Evolutionary conservation across 2,113 vertebrate genomes (phyloP).

Genomic region (Zingel zingel): DNA sequence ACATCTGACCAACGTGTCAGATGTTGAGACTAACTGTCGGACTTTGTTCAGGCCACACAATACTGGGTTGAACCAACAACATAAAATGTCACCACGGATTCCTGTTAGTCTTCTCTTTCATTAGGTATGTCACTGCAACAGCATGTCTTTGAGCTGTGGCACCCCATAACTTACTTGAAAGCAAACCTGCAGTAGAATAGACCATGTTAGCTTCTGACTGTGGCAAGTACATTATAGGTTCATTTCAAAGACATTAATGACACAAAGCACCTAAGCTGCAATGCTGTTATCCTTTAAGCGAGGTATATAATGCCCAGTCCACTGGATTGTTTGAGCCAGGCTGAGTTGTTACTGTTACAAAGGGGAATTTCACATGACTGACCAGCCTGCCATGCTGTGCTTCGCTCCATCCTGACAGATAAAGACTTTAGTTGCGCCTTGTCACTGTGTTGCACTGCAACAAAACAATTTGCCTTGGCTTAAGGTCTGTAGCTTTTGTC

Average conservation of each 20-base stretch:
- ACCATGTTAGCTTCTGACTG: neutral
- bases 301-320: slow-evolving; percentile 6
- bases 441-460: slow-evolving; percentile 55
- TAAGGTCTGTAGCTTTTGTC: slow-evolving; percentile 66
- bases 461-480: slow-evolving; percentile 71
- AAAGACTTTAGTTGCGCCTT: slow-evolving; percentile 61
- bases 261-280: slow-evolving; percentile 25
- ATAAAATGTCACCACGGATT: neutral
- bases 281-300: slow-evolving; percentile 35
- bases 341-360: slow-evolving; percentile 46
- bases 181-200: neutral
- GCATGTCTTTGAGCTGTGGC: neutral
- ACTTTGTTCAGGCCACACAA: neutral
- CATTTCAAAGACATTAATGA: slow-evolving; percentile 34
- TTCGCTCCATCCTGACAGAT: slow-evolving; percentile 54
- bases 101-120: neutral
- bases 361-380: slow-evolving; percentile 53
- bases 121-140: neutral
- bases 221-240: neutral
- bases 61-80: neutral
- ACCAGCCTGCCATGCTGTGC: slow-evolving; percentile 40
- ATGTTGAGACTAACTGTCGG: neutral
- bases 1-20: neutral
- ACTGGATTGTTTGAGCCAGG: slow-evolving; percentile 33
- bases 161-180: neutral